Conservation (phyloP, 2,113 vertebrate genomes). For the Ceyx melanurus region DNA sequence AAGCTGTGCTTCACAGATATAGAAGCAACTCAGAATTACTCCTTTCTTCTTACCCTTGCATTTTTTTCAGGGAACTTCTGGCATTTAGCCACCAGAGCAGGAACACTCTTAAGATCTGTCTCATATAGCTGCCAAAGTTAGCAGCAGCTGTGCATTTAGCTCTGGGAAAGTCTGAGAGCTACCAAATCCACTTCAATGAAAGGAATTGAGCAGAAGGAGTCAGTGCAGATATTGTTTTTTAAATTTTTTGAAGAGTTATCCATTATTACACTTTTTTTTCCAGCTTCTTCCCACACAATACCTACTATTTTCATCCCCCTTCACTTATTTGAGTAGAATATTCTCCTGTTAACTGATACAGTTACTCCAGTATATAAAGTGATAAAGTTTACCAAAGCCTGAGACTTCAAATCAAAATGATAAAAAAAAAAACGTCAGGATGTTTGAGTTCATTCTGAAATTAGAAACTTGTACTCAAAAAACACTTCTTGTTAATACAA, state of each 20-base stretch:
- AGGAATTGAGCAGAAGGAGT: neutral
- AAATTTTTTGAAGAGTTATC: neutral
- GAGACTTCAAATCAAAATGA: neutral
- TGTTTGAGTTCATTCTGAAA: neutral
- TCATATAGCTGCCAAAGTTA: neutral
- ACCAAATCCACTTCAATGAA: neutral
- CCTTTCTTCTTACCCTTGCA: neutral
- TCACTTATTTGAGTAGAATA: neutral
- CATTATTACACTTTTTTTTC: neutral
- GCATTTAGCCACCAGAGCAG: neutral
- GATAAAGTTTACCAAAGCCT: neutral
- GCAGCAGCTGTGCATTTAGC: conserved; percentile 5
- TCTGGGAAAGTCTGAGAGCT: conserved; percentile 10
- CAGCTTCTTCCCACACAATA: neutral
- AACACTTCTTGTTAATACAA: neutral
- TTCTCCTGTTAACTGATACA: neutral
- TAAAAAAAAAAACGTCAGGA: neutral
- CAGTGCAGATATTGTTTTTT: neutral
- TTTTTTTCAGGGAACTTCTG: neutral
- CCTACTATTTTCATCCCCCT: neutral
- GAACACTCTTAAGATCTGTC: neutral
- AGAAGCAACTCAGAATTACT: neutral
- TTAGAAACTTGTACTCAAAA: neutral
- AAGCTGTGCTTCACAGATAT: neutral
- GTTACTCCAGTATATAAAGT: neutral